These are phyloP conservation scores for Rhadinocentrus ornatus DNA, from an alignment of 2,797 vertebrate genomes.

Conservation along the genomic window DNA sequence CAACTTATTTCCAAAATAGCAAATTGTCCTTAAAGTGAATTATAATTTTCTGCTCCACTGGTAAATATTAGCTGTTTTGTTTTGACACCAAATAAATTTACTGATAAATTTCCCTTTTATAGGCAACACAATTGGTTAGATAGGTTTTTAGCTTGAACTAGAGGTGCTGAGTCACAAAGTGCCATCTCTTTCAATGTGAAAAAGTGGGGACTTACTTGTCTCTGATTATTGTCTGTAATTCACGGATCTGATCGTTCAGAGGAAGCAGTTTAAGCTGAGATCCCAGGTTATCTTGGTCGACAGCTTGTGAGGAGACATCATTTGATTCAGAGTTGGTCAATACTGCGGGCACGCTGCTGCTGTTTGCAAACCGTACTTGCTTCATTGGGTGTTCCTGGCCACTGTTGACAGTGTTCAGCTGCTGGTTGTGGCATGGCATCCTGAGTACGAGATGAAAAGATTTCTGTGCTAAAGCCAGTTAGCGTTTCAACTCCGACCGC, in stretches of 20 bases:
- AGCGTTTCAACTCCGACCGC: slow-evolving; percentile 15
- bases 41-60: background rate
- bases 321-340: slow-evolving; percentile 44
- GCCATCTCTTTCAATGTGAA: too few species aligned
- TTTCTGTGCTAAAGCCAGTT: slow-evolving; percentile 14
- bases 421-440: slow-evolving; percentile 88
- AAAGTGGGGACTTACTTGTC: slow-evolving; percentile 86
- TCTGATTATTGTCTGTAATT: slow-evolving; percentile 94
- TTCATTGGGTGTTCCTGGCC: slow-evolving; percentile 76
- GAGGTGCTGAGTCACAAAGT: background rate
- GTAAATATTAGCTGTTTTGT: background rate
- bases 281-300: slow-evolving; percentile 74
- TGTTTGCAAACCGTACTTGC: slow-evolving; percentile 78
- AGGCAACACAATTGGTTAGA: background rate
- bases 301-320: slow-evolving; percentile 43
- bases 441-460: slow-evolving; percentile 38
- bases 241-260: slow-evolving; percentile 93
- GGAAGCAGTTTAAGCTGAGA: slow-evolving; percentile 90
- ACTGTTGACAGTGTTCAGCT: slow-evolving; percentile 74
- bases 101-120: background rate
- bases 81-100: background rate
- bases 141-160: background rate
- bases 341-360: slow-evolving; percentile 48
- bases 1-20: background rate
- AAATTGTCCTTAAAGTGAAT: background rate